Percentiles rank a stretch among this genome's conserved stretches.
These are phyloP conservation scores for Drosophila crucigera DNA, from an alignment of 2,888 invertebrate species.

Conservation along the genomic window DNA sequence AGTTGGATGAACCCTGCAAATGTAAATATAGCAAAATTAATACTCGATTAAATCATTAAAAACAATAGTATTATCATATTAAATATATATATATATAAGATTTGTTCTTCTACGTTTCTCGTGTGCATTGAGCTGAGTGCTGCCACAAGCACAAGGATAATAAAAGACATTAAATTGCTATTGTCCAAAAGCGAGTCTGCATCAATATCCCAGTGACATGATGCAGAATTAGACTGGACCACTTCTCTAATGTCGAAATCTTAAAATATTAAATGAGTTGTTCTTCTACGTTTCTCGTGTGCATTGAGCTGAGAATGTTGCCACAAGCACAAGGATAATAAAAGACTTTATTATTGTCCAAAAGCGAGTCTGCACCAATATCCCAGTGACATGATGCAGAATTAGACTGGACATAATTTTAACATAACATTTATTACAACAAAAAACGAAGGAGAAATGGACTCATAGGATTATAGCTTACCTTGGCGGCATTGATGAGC, in stretches of 20 bases:
- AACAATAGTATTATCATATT: background rate
- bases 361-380: conserved; percentile 81
- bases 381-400: conserved; percentile 61
- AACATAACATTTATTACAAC: background rate
- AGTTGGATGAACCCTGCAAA: conserved; percentile 97
- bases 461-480: conserved; percentile 75
- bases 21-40: conserved; percentile 54
- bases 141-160: conserved; percentile 82
- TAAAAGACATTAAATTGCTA: conserved; percentile 68
- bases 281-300: conserved; percentile 83
- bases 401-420: conserved; percentile 67
- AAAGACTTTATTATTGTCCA: conserved; percentile 78
- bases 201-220: conserved; percentile 64
- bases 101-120: conserved; percentile 83
- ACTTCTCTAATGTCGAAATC: background rate
- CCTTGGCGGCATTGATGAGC: conserved; percentile 99
- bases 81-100: conserved; percentile 1
- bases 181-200: conserved; percentile 83
- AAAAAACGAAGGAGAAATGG: background rate
- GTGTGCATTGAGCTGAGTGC: conserved; percentile 62
- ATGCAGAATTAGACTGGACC: conserved; percentile 74
- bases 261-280: conserved; percentile 36
- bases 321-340: conserved; percentile 83
- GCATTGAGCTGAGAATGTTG: conserved; percentile 45
- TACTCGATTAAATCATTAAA: background rate